A percentile compares a stretch with the other conserved stretches of the same genome.
These are phyloP conservation scores for Sminthurides bifidus DNA, from an alignment of 1,140 invertebrate species.

Conservation along the genomic window DNA sequence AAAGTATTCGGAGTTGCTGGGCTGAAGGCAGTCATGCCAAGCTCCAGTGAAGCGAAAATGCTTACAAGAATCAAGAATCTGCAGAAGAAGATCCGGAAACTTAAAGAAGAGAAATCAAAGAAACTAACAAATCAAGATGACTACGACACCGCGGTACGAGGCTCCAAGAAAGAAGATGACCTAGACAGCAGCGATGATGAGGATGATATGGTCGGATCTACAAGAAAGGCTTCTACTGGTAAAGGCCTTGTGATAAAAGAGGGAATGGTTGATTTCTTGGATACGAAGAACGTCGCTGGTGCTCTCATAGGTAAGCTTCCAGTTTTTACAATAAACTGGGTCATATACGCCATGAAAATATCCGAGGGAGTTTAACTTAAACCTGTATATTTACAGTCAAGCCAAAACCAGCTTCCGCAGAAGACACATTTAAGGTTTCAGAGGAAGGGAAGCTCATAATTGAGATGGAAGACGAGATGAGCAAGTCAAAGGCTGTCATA, in stretches of 20 bases:
- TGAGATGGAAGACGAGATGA: constrained; percentile 12
- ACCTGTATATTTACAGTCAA: too few species aligned
- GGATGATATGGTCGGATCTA: constrained; percentile 10
- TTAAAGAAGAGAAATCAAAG: constrained; percentile 10
- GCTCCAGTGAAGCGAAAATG: constrained; percentile 21
- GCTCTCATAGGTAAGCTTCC: constrained; percentile 28
- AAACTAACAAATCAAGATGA: constrained; percentile 3
- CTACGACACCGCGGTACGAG: constrained; percentile 12
- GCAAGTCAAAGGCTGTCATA: too few species aligned
- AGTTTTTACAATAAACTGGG: too few species aligned
- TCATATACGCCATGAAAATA: too few species aligned
- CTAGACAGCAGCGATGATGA: not conserved
- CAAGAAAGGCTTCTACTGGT: not conserved
- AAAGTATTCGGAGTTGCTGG: constrained; percentile 26
- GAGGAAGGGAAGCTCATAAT: constrained; percentile 29
- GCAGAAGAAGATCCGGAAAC: constrained; percentile 22
- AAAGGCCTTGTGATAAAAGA: constrained; percentile 27
- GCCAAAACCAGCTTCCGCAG: constrained; percentile 5
- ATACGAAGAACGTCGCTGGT: constrained; percentile 19
- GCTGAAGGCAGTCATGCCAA: constrained; percentile 24
- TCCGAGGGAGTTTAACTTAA: too few species aligned
- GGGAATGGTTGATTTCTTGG: constrained; percentile 29
- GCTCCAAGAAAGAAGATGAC: not conserved
- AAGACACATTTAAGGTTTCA: constrained; percentile 22
- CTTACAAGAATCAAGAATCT: constrained; percentile 26